Conservation (phyloP, 2,797 vertebrate species). For the Perodicticus potto region DNA sequence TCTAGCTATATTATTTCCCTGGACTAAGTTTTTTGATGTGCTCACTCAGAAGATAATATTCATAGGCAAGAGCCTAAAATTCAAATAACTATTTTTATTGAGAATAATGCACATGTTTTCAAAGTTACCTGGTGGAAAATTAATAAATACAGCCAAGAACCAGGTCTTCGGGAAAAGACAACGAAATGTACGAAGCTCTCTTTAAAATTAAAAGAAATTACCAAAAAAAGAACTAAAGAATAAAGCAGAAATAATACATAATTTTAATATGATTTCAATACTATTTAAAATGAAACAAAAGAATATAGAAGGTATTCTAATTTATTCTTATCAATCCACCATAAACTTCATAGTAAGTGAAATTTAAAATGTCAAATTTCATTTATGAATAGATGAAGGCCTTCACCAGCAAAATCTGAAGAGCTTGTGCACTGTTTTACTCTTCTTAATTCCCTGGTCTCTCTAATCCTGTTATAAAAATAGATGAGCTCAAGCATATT, state of each 20-base stretch:
- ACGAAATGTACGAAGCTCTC: neutral
- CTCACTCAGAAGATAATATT: constrained; percentile 18
- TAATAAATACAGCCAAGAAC: neutral
- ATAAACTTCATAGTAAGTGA: neutral
- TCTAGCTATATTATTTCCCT: neutral
- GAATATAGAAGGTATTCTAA: neutral
- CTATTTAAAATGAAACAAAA: constrained; percentile 3
- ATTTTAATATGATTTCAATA: constrained; percentile 12
- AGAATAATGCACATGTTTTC: constrained; percentile 16
- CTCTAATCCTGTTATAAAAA: neutral
- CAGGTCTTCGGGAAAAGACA: neutral
- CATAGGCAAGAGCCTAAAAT: neutral
- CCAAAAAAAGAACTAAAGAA: neutral
- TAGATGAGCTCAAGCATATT: neutral
- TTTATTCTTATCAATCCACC: constrained; percentile 30
- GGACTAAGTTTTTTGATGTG: neutral
- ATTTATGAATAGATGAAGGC: neutral
- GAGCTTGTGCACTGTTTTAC: neutral
- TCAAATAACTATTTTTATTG: neutral
- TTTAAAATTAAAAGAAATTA: constrained; percentile 6
- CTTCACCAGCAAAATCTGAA: neutral
- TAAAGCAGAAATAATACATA: neutral
- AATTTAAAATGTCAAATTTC: constrained; percentile 33
- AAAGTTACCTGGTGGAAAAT: neutral
- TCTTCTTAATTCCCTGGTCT: neutral